Base-by-base conservation (phyloP, 2,888 invertebrate species). In the Apodemia mormo region DNA sequence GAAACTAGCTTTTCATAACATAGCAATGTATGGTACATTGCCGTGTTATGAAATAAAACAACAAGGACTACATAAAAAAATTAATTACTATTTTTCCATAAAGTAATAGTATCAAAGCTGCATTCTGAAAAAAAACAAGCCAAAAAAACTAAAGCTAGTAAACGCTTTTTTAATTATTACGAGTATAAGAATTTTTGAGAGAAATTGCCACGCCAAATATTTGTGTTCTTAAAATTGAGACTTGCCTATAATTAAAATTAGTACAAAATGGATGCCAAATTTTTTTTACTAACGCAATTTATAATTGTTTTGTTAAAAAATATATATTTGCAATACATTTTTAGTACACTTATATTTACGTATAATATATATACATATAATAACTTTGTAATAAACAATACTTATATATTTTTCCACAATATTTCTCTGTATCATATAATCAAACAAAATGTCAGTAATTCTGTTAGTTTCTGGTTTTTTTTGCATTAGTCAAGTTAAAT, bases 251-350 rank as follows among this genome's bases (percentile, higher is more conserved):
- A 33, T 61, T 30, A 33, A 33, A 30, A 61, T 61, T 7, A 86
- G 87, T 87, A 88, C 87, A 83, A 80, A 75, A 64, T 74, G 70
- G 80, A 80, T 85, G 88, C 88, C 88, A 88, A 88, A 84, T 80
- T 80, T 83, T 83, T 82, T 79, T 49, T 76, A 81, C 70, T 33
- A 73, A 67, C 12, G 7, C 61, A 61, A 29, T 33, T 10, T 29
- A 29, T 56, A 56, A 10, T 49, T 61, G 12, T 33, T 61, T 61
- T 61, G 12, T 12, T 33, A 33, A 33, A 33, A 10, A 33, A 58
- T 4, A 30, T 12, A 9, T 61, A 61, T 61, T 33, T 61, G 33
- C 33, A 61, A 29, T 33, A 30, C 14, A 6, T 14, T 6, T 61
- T 61, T 33, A 14, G 33, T 61, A 61, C 33, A 12, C 1, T 10